Conservation (phyloP, 2,888 invertebrate species). For the Sesamia inferens region DNA sequence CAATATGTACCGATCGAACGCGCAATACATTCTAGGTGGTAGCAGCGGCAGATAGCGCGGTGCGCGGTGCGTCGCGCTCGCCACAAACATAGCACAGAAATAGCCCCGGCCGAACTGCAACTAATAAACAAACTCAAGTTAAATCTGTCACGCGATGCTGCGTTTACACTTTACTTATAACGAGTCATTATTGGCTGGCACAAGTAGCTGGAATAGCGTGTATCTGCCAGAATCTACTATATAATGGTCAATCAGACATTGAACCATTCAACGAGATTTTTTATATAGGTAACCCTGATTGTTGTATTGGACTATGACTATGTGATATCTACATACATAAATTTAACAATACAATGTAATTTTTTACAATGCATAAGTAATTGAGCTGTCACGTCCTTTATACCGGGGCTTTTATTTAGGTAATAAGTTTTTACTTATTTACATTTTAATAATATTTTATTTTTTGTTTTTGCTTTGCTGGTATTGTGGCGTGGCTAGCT, state of each 20-base stretch:
- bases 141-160: constrained; percentile 66
- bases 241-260: not conserved
- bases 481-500: no score
- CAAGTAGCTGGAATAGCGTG: constrained; percentile 15
- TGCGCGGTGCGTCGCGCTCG: constrained; percentile 11
- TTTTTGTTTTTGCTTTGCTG: no score
- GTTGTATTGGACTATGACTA: not conserved
- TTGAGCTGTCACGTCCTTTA: no score
- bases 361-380: no score
- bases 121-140: constrained; percentile 65
- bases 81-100: constrained; percentile 52
- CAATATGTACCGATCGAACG: not conserved
- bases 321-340: not conserved
- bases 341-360: not conserved
- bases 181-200: constrained; percentile 34
- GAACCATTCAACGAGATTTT: not conserved
- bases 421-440: no score
- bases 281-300: not conserved
- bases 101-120: constrained; percentile 53
- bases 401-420: no score
- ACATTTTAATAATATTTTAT: no score
- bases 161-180: constrained; percentile 30
- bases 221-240: not conserved
- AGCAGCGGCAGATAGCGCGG: constrained; percentile 2
- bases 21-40: constrained; percentile 25